Conservation (phyloP, 1,140 invertebrate species). For the Anagrus nilaparvatae region DNA sequence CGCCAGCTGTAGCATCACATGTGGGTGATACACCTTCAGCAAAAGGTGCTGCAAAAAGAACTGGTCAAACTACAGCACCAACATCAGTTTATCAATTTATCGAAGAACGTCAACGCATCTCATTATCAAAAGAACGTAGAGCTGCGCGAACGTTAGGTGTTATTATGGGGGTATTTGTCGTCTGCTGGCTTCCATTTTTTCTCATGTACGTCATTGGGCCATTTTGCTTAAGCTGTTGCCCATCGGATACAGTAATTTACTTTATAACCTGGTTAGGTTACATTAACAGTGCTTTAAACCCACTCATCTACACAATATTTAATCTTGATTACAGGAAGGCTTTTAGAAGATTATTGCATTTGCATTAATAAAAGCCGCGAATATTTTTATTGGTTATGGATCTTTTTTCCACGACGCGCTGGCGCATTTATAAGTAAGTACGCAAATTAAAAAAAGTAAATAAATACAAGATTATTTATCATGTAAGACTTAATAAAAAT, state of each 20-base stretch:
- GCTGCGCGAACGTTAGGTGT: conserved; percentile 87
- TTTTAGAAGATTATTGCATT: conserved; percentile 76
- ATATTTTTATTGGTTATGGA: no score
- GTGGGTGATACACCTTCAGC: no score
- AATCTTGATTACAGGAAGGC: conserved; percentile 92
- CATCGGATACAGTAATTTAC: conserved; percentile 69
- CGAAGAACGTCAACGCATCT: conserved; percentile 88
- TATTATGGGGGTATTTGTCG: conserved; percentile 90
- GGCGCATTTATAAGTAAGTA: no score
- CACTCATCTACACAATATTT: conserved; percentile 95
- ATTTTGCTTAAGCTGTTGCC: conserved; percentile 70
- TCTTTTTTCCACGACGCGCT: no score
- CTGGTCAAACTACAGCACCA: conserved; percentile 18
- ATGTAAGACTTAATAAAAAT: no score
- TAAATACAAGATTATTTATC: no score
- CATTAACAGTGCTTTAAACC: conserved; percentile 94
- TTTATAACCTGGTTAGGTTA: conserved; percentile 97
- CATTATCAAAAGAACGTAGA: conserved; percentile 79
- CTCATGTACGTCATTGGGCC: conserved; percentile 88
- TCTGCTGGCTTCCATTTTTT: conserved; percentile 96
- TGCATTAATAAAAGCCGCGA: conserved; percentile 49
- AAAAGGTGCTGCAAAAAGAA: no score
- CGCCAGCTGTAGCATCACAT: no score
- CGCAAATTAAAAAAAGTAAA: no score
- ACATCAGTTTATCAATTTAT: conserved; percentile 76